These are phyloP conservation scores for Eubasilissa regina DNA, from an alignment of 1,140 invertebrate species.

Conservation along the genomic window DNA sequence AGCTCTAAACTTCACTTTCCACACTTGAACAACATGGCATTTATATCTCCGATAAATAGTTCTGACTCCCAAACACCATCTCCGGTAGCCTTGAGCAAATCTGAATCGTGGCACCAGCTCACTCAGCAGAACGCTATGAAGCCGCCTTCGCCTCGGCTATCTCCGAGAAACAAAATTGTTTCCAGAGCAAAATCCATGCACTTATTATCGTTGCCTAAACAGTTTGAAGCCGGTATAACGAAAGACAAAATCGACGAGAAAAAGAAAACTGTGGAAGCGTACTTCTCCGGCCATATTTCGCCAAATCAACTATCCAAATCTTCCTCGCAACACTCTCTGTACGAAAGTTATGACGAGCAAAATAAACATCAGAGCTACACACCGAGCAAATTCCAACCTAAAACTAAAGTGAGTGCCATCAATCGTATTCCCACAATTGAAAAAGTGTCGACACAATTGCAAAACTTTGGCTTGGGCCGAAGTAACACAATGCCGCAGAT, in stretches of 20 bases:
- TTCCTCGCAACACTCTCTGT: constrained; percentile 56
- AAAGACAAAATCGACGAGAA: constrained; percentile 82
- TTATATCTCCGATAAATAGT: constrained; percentile 63
- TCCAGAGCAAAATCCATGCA: constrained; percentile 82
- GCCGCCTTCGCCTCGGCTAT: constrained; percentile 63
- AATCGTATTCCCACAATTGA: constrained; percentile 66
- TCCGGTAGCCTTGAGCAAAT: constrained; percentile 77
- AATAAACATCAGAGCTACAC: background rate
- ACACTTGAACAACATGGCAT: constrained; percentile 59
- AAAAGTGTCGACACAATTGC: constrained; percentile 68
- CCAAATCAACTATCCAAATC: constrained; percentile 61
- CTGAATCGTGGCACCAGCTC: constrained; percentile 85
- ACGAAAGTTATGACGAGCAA: constrained; percentile 44
- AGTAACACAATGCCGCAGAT: constrained; percentile 84
- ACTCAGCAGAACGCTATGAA: constrained; percentile 63
- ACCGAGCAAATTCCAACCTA: constrained; percentile 42
- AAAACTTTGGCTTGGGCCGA: constrained; percentile 72
- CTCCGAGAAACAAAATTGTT: constrained; percentile 66
- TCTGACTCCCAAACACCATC: constrained; percentile 64
- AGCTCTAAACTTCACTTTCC: constrained; percentile 69
- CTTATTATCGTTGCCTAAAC: constrained; percentile 79
- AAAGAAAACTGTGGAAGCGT: constrained; percentile 85
- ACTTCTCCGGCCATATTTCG: constrained; percentile 75
- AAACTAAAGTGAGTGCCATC: constrained; percentile 61
- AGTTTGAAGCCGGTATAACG: constrained; percentile 84